These are phyloP conservation scores for Epinephelus fuscoguttatus DNA, from an alignment of 2,113 vertebrate genomes.

Conservation along the genomic window DNA sequence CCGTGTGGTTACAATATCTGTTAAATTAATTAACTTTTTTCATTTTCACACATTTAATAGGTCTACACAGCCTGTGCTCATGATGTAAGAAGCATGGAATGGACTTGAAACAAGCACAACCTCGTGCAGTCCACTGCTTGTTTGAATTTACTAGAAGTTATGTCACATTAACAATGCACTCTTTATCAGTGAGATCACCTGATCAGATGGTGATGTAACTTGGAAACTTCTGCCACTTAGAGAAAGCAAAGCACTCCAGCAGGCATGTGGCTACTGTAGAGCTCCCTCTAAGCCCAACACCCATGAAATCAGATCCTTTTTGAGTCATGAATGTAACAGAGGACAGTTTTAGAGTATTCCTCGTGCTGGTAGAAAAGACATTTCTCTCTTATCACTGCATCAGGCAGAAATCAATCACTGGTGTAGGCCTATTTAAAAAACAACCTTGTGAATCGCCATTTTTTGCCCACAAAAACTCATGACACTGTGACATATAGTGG, in stretches of 20 bases:
- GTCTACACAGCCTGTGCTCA: not conserved
- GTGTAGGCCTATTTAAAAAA: not conserved
- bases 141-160: not conserved
- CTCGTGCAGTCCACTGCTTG: not conserved
- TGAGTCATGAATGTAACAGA: not conserved
- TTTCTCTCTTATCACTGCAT: not conserved
- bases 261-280: not conserved
- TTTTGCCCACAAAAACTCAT: not conserved
- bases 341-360: not conserved
- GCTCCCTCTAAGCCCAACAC: not conserved
- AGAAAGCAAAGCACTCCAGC: not conserved
- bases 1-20: no score
- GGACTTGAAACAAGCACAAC: not conserved
- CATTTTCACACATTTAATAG: not conserved
- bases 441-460: not conserved
- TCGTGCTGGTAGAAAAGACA: not conserved
- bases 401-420: not conserved
- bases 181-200: constrained; percentile 11
- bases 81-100: not conserved
- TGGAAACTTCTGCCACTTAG: not conserved
- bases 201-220: constrained; percentile 10
- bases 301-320: not conserved
- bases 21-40: no score
- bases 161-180: not conserved
- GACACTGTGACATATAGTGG: not conserved